phyloP scores from a whole-genome alignment of 2,113 vertebrate genomes.

The Vulpes vulpes region DNA sequence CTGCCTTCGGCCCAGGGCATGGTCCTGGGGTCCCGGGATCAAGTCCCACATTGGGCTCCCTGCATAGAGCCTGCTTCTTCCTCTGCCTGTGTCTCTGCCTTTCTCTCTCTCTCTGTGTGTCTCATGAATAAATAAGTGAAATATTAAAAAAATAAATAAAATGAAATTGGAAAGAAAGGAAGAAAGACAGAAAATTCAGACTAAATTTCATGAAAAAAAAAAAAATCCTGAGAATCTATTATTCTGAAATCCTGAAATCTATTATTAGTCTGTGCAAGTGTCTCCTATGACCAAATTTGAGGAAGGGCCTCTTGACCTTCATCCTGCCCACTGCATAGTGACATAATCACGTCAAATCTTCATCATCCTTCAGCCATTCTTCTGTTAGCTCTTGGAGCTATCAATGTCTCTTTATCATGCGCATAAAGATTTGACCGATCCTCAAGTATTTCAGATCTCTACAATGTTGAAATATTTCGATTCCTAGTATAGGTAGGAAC shows the following conservation, averaged over 20 bases:
- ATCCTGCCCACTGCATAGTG: too few species aligned
- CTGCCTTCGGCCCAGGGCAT: too few species aligned
- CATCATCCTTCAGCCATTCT: neutral
- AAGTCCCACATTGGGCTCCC: too few species aligned
- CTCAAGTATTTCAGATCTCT: neutral
- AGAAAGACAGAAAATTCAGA: neutral
- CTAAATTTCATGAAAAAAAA: conserved; percentile 2
- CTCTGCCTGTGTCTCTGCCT: too few species aligned
- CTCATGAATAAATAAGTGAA: too few species aligned
- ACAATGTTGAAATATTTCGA: neutral
- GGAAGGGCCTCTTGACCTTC: neutral
- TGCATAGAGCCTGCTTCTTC: too few species aligned
- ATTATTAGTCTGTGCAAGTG: neutral
- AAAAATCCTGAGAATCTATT: neutral
- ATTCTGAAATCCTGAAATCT: neutral
- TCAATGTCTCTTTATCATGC: neutral
- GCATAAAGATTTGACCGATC: neutral
- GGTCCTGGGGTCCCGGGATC: too few species aligned
- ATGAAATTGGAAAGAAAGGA: neutral
- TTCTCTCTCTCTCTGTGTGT: too few species aligned
- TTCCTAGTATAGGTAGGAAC: neutral
- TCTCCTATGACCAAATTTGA: neutral
- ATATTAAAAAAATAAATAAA: too few species aligned
- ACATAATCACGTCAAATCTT: neutral
- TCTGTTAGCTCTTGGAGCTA: neutral